Conservation (phyloP, 2,888 invertebrate genomes). For the Cryptus viduatorius region DNA sequence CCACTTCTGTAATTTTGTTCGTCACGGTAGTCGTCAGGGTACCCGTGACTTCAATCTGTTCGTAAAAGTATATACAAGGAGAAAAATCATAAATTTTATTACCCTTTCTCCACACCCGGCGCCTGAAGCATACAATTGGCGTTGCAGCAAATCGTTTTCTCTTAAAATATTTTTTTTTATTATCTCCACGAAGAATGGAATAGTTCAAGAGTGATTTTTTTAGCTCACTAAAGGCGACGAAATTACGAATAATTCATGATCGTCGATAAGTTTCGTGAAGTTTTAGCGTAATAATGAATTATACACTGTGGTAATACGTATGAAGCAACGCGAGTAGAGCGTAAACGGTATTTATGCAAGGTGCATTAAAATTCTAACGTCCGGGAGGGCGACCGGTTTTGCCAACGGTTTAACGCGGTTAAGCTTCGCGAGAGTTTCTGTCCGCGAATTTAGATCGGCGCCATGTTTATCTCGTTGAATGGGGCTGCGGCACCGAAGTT, state of each 20-base stretch:
- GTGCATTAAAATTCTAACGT: constrained; percentile 30
- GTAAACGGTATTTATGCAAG: constrained; percentile 41
- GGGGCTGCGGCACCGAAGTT: constrained; percentile 17
- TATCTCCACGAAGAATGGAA: background rate
- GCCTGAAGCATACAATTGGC: background rate
- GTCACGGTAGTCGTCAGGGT: background rate
- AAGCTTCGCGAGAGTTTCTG: constrained; percentile 23
- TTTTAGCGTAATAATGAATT: constrained; percentile 2
- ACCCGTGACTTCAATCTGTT: background rate
- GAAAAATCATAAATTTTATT: constrained; percentile 13
- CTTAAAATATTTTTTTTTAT: background rate
- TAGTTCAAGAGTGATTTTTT: background rate
- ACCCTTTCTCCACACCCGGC: constrained; percentile 1
- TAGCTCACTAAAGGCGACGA: background rate
- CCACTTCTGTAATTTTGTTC: background rate
- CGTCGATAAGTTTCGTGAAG: constrained; percentile 22
- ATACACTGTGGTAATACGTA: constrained; percentile 9
- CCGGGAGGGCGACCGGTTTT: constrained; percentile 30
- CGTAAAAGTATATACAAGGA: constrained; percentile 1
- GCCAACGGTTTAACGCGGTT: constrained; percentile 39
- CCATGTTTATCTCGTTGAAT: constrained; percentile 26
- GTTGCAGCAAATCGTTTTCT: background rate
- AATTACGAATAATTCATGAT: constrained; percentile 16
- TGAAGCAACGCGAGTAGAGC: constrained; percentile 32
- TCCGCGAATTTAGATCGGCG: constrained; percentile 32